These are phyloP conservation scores for Salvelinus fontinalis DNA, from an alignment of 2,113 vertebrate genomes.

Conservation along the genomic window DNA sequence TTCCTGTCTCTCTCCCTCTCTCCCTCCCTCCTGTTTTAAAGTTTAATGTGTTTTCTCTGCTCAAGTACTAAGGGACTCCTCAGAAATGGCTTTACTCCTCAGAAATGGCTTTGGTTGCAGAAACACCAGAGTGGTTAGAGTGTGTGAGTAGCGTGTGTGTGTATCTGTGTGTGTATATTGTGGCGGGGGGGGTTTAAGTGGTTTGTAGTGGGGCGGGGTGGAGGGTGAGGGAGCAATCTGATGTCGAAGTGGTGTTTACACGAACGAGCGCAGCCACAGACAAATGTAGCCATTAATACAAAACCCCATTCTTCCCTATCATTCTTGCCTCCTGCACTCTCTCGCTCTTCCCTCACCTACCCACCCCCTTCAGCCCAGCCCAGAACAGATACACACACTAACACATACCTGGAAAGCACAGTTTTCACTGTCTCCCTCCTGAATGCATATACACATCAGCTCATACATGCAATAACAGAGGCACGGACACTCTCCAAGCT, in stretches of 20 bases:
- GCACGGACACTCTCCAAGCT: background rate
- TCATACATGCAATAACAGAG: conserved; percentile 21
- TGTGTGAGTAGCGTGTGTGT: background rate
- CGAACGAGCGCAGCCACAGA: conserved; percentile 45
- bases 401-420: conserved; percentile 23
- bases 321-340: conserved; percentile 29
- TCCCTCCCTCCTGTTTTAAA: conserved; percentile 60
- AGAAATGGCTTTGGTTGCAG: conserved; percentile 75
- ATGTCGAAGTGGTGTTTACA: conserved; percentile 67
- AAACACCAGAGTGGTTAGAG: conserved; percentile 55
- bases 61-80: conserved; percentile 62
- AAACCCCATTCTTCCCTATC: conserved; percentile 29
- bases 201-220: conserved; percentile 18
- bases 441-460: conserved; percentile 31
- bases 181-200: conserved; percentile 53
- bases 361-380: conserved; percentile 1
- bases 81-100: conserved; percentile 66
- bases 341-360: background rate
- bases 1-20: conserved; percentile 24
- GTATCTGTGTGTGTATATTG: background rate
- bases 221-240: conserved; percentile 25
- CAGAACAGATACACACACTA: conserved; percentile 22
- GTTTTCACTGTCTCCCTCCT: background rate
- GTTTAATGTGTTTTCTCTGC: conserved; percentile 72
- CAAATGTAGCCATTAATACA: conserved; percentile 70